Conservation (phyloP, 2,888 invertebrate genomes). For the Furcula furcula region DNA sequence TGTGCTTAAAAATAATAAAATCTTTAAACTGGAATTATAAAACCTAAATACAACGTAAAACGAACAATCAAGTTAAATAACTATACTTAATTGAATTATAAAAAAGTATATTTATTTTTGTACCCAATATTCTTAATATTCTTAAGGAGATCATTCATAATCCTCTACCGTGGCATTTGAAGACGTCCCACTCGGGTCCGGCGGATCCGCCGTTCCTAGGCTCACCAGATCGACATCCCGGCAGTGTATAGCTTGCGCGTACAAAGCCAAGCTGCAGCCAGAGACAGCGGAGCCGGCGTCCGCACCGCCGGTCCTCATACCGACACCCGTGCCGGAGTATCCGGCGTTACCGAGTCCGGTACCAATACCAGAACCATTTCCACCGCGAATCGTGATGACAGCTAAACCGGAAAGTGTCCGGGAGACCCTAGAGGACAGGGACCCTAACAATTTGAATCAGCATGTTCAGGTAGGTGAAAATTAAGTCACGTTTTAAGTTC, state of each 20-base stretch:
- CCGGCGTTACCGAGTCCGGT: constrained; percentile 6
- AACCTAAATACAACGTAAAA: too few relatives aligned
- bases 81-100: too few relatives aligned
- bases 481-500: too few relatives aligned
- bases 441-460: constrained; percentile 86
- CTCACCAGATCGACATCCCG: constrained; percentile 43
- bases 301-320: constrained; percentile 34
- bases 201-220: constrained; percentile 48
- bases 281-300: constrained; percentile 47
- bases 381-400: constrained; percentile 33
- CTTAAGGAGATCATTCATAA: constrained; percentile 20
- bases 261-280: constrained; percentile 51
- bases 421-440: constrained; percentile 84
- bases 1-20: too few relatives aligned
- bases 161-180: constrained; percentile 59
- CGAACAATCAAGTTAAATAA: too few relatives aligned
- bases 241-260: constrained; percentile 55
- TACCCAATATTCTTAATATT: constrained; percentile 9
- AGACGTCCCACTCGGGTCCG: constrained; percentile 52
- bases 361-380: constrained; percentile 11
- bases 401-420: constrained; percentile 64
- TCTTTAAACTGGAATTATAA: too few relatives aligned
- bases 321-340: constrained; percentile 19
- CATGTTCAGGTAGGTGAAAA: constrained; percentile 88
- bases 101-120: constrained; percentile 3